Evolutionary conservation across 2,797 vertebrate genomes (phyloP), one percentile per base, ranked within the genome.

Genomic region (Sandelia bainsii): DNA sequence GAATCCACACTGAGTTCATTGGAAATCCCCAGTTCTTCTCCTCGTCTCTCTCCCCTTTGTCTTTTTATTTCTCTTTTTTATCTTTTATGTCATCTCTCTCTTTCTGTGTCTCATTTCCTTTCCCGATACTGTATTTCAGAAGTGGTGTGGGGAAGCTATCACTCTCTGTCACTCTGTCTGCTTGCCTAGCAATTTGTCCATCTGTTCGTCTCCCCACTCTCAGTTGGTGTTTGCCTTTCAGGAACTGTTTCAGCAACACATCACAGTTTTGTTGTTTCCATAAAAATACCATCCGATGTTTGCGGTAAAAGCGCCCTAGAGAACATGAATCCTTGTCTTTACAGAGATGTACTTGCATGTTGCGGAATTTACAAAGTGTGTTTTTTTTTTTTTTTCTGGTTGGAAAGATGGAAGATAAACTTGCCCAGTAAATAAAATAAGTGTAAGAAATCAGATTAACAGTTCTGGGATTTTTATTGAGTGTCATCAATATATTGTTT

Each of bases 81-180:
- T 86, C 72, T 89, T 89, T 90, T 80, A 83, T 87, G 77, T 75
- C 64, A 76, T 87, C 83, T 80, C 72, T 77, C 64, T 78, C 61
- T 79, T 56, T 81, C 87, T 85, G 79, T 0, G 64, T 84, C 79
- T 89, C 85, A 81, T 90, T 91, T 90, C 81, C 83, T 84, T 70
- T 80, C 6, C 19, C 84, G 69, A 74, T 79, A 79, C 84, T 70
- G 72, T 79, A 80, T 86, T 85, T 81, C 72, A 48, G 39, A 73
- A 45, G 75, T 75, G 79, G 76, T 68, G 77, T 75, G 84, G 65
- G 62, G 85, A 89, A 89, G 70, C 81, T 65, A 85, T 90, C 83
- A 70, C 78, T 88, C 67, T 67, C 46, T 52, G 64, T 80, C 63
- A 2, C 69, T 79, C 60, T 48, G 75, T 72, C 68, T 14, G 60